Evolutionary conservation across 2,797 vertebrate genomes (phyloP).

Genomic region (Trachurus trachurus): DNA sequence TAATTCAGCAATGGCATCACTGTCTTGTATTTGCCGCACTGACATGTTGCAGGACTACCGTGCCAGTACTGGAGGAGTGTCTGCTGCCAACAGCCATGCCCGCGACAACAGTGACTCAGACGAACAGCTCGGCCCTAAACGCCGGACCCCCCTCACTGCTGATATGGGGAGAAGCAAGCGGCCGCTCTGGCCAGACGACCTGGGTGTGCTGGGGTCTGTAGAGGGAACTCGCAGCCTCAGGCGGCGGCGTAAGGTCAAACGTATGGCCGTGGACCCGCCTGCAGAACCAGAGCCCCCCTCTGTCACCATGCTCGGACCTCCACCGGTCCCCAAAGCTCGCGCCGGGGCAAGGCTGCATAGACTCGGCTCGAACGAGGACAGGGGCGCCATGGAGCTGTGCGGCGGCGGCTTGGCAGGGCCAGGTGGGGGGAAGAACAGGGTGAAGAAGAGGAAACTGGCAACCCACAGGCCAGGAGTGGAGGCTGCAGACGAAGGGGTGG

Average conservation of each 20-base stretch:
- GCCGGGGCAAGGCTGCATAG: conserved; percentile 85
- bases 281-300: conserved; percentile 82
- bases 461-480: conserved; percentile 87
- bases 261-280: conserved; percentile 96
- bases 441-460: conserved; percentile 94
- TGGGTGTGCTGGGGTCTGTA: conserved; percentile 82
- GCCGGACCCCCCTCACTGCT: conserved; percentile 88
- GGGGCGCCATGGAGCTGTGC: conserved; percentile 81
- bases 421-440: conserved; percentile 87
- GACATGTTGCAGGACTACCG: conserved; percentile 89
- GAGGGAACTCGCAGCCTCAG: conserved; percentile 90
- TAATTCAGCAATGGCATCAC: conserved; percentile 31
- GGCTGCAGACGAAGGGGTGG: conserved; percentile 93
- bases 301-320: conserved; percentile 84
- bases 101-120: conserved; percentile 97
- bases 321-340: conserved; percentile 87
- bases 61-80: conserved; percentile 79
- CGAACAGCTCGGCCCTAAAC: conserved; percentile 94
- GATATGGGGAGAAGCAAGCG: conserved; percentile 90
- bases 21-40: conserved; percentile 25
- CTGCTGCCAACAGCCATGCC: conserved; percentile 86
- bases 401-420: conserved; percentile 80
- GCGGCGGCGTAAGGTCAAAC: conserved; percentile 94
- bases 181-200: conserved; percentile 93
- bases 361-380: conserved; percentile 78